A percentile compares a stretch with the other conserved stretches of the same genome.
phyloP scores from a whole-genome alignment of 2,888 invertebrate genomes.

The Corbicula japonica region DNA sequence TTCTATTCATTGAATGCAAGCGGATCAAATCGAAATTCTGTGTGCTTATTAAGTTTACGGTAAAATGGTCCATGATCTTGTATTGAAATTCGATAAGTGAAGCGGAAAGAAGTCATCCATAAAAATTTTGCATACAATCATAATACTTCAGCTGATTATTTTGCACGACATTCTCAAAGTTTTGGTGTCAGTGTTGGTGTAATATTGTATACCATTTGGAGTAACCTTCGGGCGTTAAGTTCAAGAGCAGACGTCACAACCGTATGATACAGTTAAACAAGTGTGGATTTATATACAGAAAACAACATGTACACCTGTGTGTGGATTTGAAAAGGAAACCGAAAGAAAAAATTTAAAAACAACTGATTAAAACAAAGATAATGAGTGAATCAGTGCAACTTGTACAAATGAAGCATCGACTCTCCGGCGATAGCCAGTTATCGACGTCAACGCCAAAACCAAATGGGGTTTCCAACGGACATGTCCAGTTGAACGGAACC shows the following conservation, averaged over 20 bases:
- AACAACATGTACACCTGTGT: no score
- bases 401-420: slow-evolving; percentile 55
- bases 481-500: not conserved
- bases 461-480: not conserved
- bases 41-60: not conserved
- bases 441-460: slow-evolving; percentile 11
- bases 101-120: slow-evolving; percentile 15
- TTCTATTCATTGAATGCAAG: no score
- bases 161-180: slow-evolving; percentile 22
- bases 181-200: slow-evolving; percentile 2
- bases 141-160: slow-evolving; percentile 15
- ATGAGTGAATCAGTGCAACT: slow-evolving; percentile 43
- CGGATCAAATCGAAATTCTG: slow-evolving; percentile 15
- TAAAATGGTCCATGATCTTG: not conserved
- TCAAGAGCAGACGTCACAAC: no score
- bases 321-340: no score
- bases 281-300: no score
- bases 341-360: not conserved
- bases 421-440: slow-evolving; percentile 25
- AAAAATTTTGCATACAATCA: slow-evolving; percentile 23
- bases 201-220: no score
- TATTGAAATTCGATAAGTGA: slow-evolving; percentile 28
- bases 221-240: no score
- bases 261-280: no score
- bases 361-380: not conserved